Evolutionary conservation across 2,797 vertebrate species (phyloP).

Genomic region (Hydrophis major): DNA sequence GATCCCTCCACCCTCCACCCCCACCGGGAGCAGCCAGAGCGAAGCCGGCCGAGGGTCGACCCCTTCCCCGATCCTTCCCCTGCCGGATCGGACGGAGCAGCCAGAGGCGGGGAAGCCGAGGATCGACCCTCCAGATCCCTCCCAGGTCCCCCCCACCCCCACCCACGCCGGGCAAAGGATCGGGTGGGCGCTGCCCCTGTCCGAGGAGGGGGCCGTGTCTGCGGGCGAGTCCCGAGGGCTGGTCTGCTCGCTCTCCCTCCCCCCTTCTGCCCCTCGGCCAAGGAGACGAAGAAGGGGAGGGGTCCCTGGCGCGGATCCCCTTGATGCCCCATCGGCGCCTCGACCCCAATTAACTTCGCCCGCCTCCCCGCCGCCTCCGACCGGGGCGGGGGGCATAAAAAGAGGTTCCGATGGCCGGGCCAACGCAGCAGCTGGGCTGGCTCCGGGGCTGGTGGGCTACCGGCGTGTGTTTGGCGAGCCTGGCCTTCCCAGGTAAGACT

Average conservation of each 20-base stretch:
- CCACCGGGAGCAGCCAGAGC: neutral
- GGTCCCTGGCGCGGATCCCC: constrained; percentile 29
- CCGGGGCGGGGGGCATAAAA: no score
- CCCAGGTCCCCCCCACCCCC: neutral
- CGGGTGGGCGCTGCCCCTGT: neutral
- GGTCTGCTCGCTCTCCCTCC: no score
- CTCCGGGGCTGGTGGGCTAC: constrained; percentile 70
- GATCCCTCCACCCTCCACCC: neutral
- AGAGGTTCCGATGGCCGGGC: constrained; percentile 69
- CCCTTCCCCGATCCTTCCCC: neutral
- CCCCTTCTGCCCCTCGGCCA: no score
- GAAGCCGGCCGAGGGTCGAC: neutral
- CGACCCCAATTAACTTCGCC: neutral
- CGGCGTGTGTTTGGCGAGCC: constrained; percentile 65
- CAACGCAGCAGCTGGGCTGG: constrained; percentile 62
- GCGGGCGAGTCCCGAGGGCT: neutral
- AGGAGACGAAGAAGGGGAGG: neutral
- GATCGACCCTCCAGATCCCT: neutral
- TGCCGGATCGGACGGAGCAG: neutral
- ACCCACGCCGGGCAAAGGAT: neutral
- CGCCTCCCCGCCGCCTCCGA: neutral
- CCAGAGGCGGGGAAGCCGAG: neutral
- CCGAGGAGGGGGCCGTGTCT: neutral
- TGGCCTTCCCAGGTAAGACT: constrained; percentile 69
- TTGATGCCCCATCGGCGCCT: constrained; percentile 15